A percentile compares a stretch with the other conserved stretches of the same genome.
Evolutionary conservation across 2,888 invertebrate genomes (phyloP).

Genomic region (Harpalus rufipes): DNA sequence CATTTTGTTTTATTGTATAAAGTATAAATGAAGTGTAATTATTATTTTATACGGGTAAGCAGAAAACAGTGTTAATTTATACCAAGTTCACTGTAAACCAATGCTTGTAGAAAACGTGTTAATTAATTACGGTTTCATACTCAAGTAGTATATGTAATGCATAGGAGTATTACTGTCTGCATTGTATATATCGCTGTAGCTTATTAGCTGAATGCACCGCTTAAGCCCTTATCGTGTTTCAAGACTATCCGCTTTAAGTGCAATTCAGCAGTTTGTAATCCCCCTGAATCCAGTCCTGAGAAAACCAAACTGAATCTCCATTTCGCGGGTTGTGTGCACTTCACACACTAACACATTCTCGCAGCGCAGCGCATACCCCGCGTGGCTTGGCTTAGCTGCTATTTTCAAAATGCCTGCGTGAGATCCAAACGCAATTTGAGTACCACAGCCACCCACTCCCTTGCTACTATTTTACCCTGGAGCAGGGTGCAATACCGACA

Average conservation of each 20-base stretch:
- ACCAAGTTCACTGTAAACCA: too few species aligned
- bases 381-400: not conserved
- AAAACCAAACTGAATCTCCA: constrained; percentile 42
- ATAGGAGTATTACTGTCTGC: not conserved
- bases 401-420: constrained; percentile 38
- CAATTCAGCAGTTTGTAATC: constrained; percentile 11
- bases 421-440: constrained; percentile 43
- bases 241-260: not conserved
- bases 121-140: too few species aligned
- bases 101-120: too few species aligned
- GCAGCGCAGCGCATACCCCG: not conserved
- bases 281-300: constrained; percentile 30
- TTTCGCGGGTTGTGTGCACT: constrained; percentile 36
- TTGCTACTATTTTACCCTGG: not conserved
- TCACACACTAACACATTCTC: not conserved
- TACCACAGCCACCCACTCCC: not conserved
- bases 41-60: too few species aligned
- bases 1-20: too few species aligned
- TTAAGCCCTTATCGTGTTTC: not conserved
- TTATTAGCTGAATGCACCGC: not conserved
- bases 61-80: too few species aligned
- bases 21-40: too few species aligned
- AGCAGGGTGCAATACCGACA: not conserved
- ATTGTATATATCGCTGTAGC: not conserved
- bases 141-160: not conserved